A percentile compares a stretch with the other conserved stretches of the same genome.
Evolutionary conservation across 2,113 vertebrate genomes (phyloP).

Genomic region (Gallinago paraguaiae): DNA sequence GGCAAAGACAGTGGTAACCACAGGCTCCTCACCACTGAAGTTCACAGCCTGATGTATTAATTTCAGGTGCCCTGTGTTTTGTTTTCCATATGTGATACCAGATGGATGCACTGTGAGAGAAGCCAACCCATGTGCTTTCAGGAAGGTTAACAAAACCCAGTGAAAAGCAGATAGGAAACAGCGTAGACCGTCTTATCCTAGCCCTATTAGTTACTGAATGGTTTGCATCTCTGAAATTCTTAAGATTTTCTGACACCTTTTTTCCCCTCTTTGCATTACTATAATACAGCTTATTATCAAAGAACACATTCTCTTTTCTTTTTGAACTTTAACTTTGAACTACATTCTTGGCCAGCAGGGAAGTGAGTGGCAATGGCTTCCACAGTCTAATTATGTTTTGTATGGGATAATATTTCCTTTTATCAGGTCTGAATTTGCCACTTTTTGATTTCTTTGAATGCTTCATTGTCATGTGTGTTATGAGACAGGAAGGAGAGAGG

Average conservation of each 20-base stretch:
- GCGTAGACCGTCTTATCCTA: not conserved
- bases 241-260: not conserved
- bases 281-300: not conserved
- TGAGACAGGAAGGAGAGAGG: not conserved
- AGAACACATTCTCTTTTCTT: not conserved
- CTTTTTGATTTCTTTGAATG: conserved; percentile 11
- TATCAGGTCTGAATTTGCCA: not conserved
- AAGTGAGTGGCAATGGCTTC: not conserved
- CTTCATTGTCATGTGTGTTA: not conserved
- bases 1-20: not conserved
- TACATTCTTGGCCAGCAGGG: not conserved
- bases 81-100: not conserved
- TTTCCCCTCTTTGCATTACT: not conserved
- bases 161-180: not conserved
- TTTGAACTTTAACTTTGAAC: not conserved
- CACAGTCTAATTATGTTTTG: not conserved
- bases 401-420: not conserved
- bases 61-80: not conserved
- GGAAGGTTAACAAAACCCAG: not conserved
- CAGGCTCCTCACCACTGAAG: not conserved
- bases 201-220: not conserved
- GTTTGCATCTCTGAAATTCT: not conserved
- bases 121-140: not conserved
- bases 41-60: not conserved
- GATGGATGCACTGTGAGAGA: not conserved